Conservation (phyloP, 2,113 vertebrate species). For the Acrocephalus kingi region DNA sequence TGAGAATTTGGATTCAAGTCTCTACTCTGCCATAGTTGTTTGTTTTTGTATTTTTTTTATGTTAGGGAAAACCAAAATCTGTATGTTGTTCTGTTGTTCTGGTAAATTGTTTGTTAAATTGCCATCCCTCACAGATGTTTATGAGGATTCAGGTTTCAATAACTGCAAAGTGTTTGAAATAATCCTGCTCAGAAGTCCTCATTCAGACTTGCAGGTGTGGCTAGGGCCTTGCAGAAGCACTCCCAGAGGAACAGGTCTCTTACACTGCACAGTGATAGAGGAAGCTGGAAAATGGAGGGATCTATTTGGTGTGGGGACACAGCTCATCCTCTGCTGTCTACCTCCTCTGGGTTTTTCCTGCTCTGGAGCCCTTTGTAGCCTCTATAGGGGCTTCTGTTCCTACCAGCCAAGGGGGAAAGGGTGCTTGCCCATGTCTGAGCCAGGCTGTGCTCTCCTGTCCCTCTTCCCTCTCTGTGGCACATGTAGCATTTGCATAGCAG, state of each 20-base stretch:
- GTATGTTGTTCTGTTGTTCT: background rate
- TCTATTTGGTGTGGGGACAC: background rate
- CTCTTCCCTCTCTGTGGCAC: background rate
- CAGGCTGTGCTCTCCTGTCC: background rate
- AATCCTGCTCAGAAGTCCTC: background rate
- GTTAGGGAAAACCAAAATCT: background rate
- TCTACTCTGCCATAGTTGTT: background rate
- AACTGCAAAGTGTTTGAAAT: background rate
- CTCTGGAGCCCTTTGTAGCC: background rate
- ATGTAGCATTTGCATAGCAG: background rate
- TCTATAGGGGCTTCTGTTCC: background rate
- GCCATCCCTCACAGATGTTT: background rate
- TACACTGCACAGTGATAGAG: rapidly evolving
- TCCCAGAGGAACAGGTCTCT: background rate
- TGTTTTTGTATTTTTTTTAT: background rate
- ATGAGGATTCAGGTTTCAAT: background rate
- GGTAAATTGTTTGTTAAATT: background rate
- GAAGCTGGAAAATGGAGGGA: background rate
- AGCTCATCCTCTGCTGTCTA: background rate
- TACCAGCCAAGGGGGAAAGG: background rate
- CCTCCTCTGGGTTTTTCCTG: background rate
- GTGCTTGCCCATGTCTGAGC: background rate
- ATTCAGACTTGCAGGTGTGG: background rate
- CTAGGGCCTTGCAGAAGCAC: background rate
- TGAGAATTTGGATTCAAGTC: background rate